Conservation (phyloP, 2,113 vertebrate species). For the Solea senegalensis region DNA sequence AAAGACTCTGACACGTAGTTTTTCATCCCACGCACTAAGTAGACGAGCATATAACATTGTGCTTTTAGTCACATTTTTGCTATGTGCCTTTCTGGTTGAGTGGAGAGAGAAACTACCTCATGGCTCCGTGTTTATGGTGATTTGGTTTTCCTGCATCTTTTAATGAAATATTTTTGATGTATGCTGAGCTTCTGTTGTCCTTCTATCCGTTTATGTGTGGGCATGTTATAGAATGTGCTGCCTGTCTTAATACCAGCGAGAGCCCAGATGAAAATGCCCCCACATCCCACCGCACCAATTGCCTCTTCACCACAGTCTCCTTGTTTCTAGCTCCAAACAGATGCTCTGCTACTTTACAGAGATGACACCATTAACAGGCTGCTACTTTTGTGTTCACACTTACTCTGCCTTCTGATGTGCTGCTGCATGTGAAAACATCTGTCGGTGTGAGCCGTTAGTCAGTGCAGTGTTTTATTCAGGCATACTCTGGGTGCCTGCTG, state of each 20-base stretch:
- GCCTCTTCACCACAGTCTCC: constrained; percentile 33
- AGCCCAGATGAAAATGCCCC: constrained; percentile 17
- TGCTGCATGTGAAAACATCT: constrained; percentile 39
- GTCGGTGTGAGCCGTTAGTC: constrained; percentile 9
- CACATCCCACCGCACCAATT: constrained; percentile 16
- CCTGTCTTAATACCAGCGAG: constrained; percentile 25
- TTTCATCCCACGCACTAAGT: constrained; percentile 17
- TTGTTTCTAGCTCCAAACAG: constrained; percentile 30
- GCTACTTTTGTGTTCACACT: constrained; percentile 22
- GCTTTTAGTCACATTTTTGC: background rate
- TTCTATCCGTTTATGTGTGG: constrained; percentile 36
- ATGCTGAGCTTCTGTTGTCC: constrained; percentile 25
- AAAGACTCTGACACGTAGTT: constrained; percentile 29
- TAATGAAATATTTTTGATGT: constrained; percentile 15
- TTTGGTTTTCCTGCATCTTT: constrained; percentile 7
- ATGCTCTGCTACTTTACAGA: constrained; percentile 50
- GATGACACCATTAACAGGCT: constrained; percentile 47
- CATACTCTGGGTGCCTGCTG: background rate
- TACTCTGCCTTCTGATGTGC: constrained; percentile 25
- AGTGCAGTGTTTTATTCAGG: constrained; percentile 17
- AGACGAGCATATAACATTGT: constrained; percentile 4
- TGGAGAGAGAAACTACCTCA: constrained; percentile 10
- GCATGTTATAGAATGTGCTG: constrained; percentile 34
- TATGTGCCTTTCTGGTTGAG: constrained; percentile 17
- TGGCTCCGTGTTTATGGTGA: constrained; percentile 6